Evolutionary conservation across 2,113 vertebrate species (phyloP).

Genomic region (Pteronura brasiliensis): DNA sequence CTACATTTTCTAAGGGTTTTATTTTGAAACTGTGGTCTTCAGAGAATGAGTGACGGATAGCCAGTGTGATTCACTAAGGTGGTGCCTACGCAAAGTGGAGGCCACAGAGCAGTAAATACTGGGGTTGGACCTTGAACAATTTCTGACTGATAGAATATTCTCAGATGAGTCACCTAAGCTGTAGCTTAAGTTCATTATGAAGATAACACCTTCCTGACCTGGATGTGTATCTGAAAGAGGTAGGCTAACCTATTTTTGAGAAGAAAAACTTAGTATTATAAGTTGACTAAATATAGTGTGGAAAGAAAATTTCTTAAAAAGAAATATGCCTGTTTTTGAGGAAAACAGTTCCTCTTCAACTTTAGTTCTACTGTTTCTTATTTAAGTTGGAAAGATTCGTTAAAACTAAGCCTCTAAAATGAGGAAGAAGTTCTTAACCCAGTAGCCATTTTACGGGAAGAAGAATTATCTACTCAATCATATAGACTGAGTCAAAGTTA

Average conservation of each 20-base stretch:
- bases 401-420: conserved; percentile 11
- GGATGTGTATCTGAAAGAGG: neutral
- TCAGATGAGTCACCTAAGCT: neutral
- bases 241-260: conserved; percentile 1
- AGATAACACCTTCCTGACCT: conserved; percentile 30
- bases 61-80: conserved; percentile 14
- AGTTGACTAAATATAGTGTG: neutral
- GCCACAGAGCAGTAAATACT: neutral
- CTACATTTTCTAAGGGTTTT: conserved; percentile 28
- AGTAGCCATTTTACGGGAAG: neutral
- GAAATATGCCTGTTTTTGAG: conserved; percentile 12
- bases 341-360: neutral
- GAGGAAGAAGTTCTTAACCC: neutral
- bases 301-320: conserved; percentile 32
- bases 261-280: neutral
- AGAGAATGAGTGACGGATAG: conserved; percentile 21
- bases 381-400: conserved; percentile 47
- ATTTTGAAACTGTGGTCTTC: conserved; percentile 46
- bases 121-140: neutral
- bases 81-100: neutral
- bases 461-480: conserved; percentile 17
- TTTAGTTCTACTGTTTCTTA: neutral
- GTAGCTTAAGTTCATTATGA: conserved; percentile 7
- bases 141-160: conserved; percentile 29
- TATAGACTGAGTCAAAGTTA: neutral